phyloP scores from a whole-genome alignment of 2,888 invertebrate species.

The Rotaria socialis region DNA sequence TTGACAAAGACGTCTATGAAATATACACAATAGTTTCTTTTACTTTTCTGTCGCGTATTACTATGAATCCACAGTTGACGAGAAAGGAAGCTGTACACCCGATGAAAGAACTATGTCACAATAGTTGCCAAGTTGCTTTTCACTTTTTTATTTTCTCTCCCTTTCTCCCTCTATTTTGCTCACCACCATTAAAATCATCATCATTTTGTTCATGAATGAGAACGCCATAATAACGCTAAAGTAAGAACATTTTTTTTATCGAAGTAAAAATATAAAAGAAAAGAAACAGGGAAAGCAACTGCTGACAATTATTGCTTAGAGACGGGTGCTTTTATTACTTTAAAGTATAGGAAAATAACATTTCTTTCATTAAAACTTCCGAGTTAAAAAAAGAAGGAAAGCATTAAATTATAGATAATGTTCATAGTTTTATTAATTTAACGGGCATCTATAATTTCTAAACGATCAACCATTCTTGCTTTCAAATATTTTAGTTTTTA shows the following conservation, averaged over 20 bases:
- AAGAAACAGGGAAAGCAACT: neutral
- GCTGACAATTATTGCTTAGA: conserved; percentile 6
- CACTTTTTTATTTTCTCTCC: neutral
- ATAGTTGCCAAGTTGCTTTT: neutral
- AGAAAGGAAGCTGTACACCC: neutral
- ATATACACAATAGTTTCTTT: neutral
- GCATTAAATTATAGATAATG: too few relatives aligned
- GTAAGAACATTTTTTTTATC: neutral
- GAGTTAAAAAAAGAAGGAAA: neutral
- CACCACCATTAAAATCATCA: neutral
- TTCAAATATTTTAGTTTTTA: too few relatives aligned
- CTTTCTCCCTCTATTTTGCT: neutral
- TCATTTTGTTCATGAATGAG: neutral
- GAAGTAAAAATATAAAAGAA: neutral
- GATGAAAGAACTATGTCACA: neutral
- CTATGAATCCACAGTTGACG: neutral
- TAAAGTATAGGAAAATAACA: neutral
- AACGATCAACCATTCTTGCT: too few relatives aligned
- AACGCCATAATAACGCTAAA: neutral
- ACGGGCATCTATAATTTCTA: too few relatives aligned
- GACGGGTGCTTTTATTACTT: neutral
- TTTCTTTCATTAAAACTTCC: neutral
- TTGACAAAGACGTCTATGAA: neutral
- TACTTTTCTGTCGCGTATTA: neutral
- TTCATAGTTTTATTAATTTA: too few relatives aligned